Conservation (phyloP, 1,140 invertebrate genomes). For the Drosophila biarmipes region DNA sequence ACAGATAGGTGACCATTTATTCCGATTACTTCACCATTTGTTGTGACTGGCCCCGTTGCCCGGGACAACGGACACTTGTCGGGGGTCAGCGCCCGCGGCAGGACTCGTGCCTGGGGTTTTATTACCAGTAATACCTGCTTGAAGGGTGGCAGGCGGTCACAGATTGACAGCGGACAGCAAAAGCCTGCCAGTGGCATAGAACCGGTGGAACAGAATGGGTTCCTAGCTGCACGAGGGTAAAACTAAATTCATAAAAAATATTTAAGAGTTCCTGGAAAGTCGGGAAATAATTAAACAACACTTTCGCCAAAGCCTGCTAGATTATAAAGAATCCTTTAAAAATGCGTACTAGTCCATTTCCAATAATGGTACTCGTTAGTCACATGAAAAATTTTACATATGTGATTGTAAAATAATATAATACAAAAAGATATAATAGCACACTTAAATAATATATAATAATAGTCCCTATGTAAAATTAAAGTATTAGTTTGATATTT, state of each 20-base stretch:
- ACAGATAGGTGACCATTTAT: conserved; percentile 33
- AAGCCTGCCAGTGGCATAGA: conserved; percentile 16
- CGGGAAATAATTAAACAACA: background rate
- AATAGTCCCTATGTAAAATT: no score
- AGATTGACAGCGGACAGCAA: conserved; percentile 32
- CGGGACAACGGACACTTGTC: conserved; percentile 59
- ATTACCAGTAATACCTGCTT: conserved; percentile 14
- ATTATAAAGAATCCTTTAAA: background rate
- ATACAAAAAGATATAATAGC: no score
- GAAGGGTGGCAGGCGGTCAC: conserved; percentile 32
- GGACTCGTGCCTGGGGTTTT: conserved; percentile 19
- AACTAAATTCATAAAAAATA: background rate
- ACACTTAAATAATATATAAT: no score
- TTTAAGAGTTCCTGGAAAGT: background rate
- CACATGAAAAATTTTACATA: background rate
- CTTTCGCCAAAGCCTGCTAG: background rate
- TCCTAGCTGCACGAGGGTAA: background rate
- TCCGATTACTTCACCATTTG: background rate
- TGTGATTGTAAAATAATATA: no score
- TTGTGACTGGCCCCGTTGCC: conserved; percentile 44
- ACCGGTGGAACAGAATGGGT: background rate
- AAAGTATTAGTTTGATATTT: no score
- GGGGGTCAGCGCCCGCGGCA: conserved; percentile 21
- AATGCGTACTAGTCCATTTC: no score
- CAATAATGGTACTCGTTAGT: no score